Base-by-base conservation (phyloP, 2,797 vertebrate species). In the Periparus ater region DNA sequence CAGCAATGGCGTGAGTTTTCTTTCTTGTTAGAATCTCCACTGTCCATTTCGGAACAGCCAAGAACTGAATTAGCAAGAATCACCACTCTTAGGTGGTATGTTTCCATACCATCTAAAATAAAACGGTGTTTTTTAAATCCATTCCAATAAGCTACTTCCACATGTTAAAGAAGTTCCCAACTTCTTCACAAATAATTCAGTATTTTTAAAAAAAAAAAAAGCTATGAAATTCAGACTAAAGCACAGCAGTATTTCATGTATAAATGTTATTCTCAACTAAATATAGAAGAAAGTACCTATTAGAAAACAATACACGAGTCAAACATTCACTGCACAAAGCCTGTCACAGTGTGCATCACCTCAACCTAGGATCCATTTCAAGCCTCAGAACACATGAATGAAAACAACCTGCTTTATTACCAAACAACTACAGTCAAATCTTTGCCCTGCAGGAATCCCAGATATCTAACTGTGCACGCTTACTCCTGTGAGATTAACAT, bases 41-140 rank as follows among this genome's bases (percentile, higher is more conserved):
- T 77, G 63, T 21, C 61, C 63, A 54, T 71, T 93, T 85, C 71
- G 48, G 54, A 82, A 42, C 26, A 73, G 63, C 18, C 68, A 94
- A 85, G n/a, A 85, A 91, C 11, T 60, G 40, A 92, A 85, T 86
- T 51, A 91, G 48, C 25, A 80, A 85, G 67, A 92, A 79, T 85
- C 80, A 65, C 34, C 25, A 79, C 57, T 67, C 76, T 90, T 55
- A 92, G 60, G 74, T 91, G 63, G 73, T 80, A 86, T 1, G 1
- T 57, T 86, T 86, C 70, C 76, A 92, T 42, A 42, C 42, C 42
- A 42, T 17, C 42, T 42, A 17, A 42, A 42, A 40, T n/a, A 42
- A 96, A 96, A 93, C 30, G 14, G 60, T 60, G 67, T 36, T n/a
- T 86, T 67, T 76, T 32, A 90, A 57, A 91, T 11, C 25, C 30